Conservation (phyloP, 1,140 invertebrate species). For the Drosophila funebris region DNA sequence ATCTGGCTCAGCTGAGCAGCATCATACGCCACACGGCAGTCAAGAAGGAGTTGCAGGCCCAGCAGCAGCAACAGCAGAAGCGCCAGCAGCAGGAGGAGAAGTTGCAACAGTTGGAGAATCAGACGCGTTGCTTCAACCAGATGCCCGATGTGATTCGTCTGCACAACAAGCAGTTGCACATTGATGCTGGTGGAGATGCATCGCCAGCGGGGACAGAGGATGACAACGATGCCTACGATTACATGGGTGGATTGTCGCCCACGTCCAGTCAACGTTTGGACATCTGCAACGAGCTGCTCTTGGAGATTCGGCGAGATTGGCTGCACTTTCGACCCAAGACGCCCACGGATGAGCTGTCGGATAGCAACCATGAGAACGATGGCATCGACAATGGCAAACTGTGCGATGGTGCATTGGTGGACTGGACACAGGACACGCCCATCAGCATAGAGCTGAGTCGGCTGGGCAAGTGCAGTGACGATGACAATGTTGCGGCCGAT, state of each 20-base stretch:
- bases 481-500: slow-evolving; percentile 11
- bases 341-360: slow-evolving; percentile 80
- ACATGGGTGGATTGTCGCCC: slow-evolving; percentile 71
- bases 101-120: slow-evolving; percentile 39
- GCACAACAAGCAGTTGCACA: slow-evolving; percentile 60
- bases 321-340: slow-evolving; percentile 91
- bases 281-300: slow-evolving; percentile 80
- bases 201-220: slow-evolving; percentile 13
- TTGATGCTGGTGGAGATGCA: slow-evolving; percentile 39
- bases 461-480: slow-evolving; percentile 50
- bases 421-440: slow-evolving; percentile 85
- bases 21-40: slow-evolving; percentile 75
- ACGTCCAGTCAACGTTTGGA: slow-evolving; percentile 80
- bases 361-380: slow-evolving; percentile 50
- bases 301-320: slow-evolving; percentile 84
- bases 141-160: slow-evolving; percentile 76
- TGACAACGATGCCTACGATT: slow-evolving; percentile 49
- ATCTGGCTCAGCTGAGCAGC: slow-evolving; percentile 80
- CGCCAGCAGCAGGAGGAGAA: slow-evolving; percentile 40
- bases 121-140: slow-evolving; percentile 57
- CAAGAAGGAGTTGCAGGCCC: slow-evolving; percentile 68
- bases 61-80: slow-evolving; percentile 58
- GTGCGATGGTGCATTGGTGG: slow-evolving; percentile 74
- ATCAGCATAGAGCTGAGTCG: slow-evolving; percentile 85
- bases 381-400: slow-evolving; percentile 36